Conservation (phyloP, 1,140 invertebrate species). For the Lethocerus indicus region DNA sequence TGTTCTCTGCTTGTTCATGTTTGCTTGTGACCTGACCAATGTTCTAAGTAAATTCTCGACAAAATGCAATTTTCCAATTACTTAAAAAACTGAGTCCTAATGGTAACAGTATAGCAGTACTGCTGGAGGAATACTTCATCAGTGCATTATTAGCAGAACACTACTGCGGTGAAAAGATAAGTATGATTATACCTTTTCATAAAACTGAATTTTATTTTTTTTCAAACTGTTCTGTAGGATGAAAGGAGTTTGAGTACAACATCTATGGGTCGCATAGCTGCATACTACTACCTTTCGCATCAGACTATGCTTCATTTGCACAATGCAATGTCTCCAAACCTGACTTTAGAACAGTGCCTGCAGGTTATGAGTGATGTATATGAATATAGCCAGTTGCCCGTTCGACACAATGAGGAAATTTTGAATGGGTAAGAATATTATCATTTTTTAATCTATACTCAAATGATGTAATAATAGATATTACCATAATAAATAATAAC, state of each 20-base stretch:
- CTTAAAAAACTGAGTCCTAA: too few relatives aligned
- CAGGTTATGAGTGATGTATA: constrained; percentile 64
- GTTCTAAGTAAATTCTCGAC: too few relatives aligned
- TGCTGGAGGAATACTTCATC: neutral
- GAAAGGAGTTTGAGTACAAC: constrained; percentile 53
- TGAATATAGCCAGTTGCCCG: constrained; percentile 89
- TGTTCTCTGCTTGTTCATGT: too few relatives aligned
- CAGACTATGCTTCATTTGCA: constrained; percentile 75
- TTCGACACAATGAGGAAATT: constrained; percentile 94
- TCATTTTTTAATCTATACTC: too few relatives aligned
- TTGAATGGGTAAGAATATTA: constrained; percentile 66
- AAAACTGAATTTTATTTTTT: neutral
- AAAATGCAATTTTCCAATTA: too few relatives aligned
- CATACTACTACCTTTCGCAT: constrained; percentile 95
- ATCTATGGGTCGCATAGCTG: constrained; percentile 81
- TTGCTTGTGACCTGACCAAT: too few relatives aligned
- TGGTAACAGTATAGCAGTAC: too few relatives aligned
- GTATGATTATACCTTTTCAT: neutral
- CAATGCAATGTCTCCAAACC: constrained; percentile 41
- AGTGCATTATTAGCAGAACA: too few relatives aligned
- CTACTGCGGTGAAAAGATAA: too few relatives aligned
- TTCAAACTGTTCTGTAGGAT: constrained; percentile 32
- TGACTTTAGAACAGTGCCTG: constrained; percentile 57
- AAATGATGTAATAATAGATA: too few relatives aligned
- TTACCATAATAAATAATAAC: too few relatives aligned